Evolutionary conservation across 2,797 vertebrate genomes (phyloP), one percentile per base, ranked within the genome.

Genomic region (Sebastes steindachneri): DNA sequence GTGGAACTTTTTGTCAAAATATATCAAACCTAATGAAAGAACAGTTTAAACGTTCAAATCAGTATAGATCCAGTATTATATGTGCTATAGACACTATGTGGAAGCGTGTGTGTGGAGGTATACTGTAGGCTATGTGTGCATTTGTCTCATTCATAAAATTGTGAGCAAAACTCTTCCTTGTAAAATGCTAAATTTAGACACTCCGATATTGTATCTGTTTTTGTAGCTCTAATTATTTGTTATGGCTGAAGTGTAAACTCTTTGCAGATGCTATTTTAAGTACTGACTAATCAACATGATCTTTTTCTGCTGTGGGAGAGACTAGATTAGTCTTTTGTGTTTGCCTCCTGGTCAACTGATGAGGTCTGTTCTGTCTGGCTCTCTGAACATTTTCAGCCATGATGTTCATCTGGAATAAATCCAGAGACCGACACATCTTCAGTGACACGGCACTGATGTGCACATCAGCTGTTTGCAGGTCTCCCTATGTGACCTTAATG

Each of bases 361-460:
- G 60, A 48, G 51, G 10, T 77, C 75, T 64, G 58, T 23, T 57
- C 33, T 4, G 19, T 41, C 76, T 66, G 73, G 64, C 73, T 59
- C 12, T 25, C 14, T 41, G 64, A 59, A 45, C 54, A 67, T 67
- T 75, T 57, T 23, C 53, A 58, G 73, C 54, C 23, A 1, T 17
- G 53, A 67, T 67, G 62, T 60, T 73, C 68, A 72, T 62, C 31
- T 72, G 68, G 63, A 73, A 66, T 48, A 21, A 45, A 73, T 73
- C 53, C 68, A 73, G 48, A 68, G 55, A 41, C 62, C 11, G 2
- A 72, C 64, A 63, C 64, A 23, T 77, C 35, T 68, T n/a, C 57
- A 63, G 63, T 73, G 79, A 72, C 64, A 73, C 21, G 45, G 64
- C 45, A 45, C 57, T 59, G 64, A 79, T 68, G 63, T 67, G 70